Base-by-base conservation (phyloP, 2,113 vertebrate genomes). In the Heliornis fulica region DNA sequence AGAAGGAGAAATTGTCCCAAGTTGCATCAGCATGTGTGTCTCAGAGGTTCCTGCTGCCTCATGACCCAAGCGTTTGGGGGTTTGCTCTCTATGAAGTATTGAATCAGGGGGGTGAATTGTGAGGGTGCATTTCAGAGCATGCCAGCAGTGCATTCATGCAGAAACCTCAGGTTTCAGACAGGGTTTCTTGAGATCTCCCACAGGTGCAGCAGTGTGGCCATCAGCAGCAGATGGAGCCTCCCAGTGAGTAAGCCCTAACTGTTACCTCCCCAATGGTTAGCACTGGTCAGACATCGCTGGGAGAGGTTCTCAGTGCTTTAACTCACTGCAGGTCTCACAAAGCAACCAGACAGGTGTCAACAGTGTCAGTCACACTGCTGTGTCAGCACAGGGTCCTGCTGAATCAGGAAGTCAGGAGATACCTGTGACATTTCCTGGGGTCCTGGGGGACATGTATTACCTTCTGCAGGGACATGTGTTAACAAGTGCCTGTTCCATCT, bases 21-120 rank as follows among this genome's bases (percentile, higher is more conserved):
- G 38, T 57, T 1, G 0, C 36, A 65, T 77, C 60, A 70, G 56
- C 45, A 45, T 8, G 3, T 0, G 0, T 46, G 6, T 51, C 51
- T 41, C n/a, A 46, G 36, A n/a, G 19, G 15, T 10, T 61, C 28
- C 40, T 45, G 45, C 50, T 54, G 68, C 61, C 54, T 61, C 0
- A 0, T 31, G 40, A n/a, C 36, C 26, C 61, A 38, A 26, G 23
- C 4, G 43, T 15, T 59, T 14, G 15, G 1, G 8, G 31, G n/a
- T 61, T 71, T 87, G n/a, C 15, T 66, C 23, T 45, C 40, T 50
- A 3, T 28, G 4, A 53, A 43, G 29, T 18, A 2, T 1, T 64
- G 61, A 31, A 10, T 4, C 25, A 31, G 15, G 19, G 19, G 19
- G 21, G 45, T 36, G 40, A 25, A 38, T 59, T 36, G 22, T 64